Conservation (phyloP, 2,113 vertebrate genomes). For the Zonotrichia leucophrys region DNA sequence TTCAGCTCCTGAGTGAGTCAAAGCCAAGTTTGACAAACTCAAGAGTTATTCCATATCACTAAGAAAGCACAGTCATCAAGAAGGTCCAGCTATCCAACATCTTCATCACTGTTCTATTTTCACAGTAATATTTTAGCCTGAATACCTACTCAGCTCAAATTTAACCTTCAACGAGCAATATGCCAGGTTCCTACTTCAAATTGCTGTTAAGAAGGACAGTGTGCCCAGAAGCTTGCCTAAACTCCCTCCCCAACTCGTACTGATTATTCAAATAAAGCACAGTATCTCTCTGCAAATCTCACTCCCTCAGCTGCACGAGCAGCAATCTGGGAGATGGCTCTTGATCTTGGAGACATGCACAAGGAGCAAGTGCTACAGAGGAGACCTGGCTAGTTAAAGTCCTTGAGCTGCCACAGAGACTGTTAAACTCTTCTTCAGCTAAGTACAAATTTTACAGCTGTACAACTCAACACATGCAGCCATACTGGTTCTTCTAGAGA, state of each 20-base stretch:
- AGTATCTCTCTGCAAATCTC: background rate
- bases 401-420: background rate
- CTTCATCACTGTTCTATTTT: background rate
- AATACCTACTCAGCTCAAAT: background rate
- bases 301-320: background rate
- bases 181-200: background rate
- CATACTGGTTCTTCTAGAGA: background rate
- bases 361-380: background rate
- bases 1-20: background rate
- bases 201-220: background rate
- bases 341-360: background rate
- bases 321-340: background rate
- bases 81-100: background rate
- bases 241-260: background rate
- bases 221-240: background rate
- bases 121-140: background rate
- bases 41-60: background rate
- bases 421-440: background rate
- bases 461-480: background rate
- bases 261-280: background rate
- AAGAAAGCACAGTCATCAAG: background rate
- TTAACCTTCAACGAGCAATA: background rate
- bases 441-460: background rate
- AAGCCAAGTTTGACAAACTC: slow-evolving; percentile 3
- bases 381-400: background rate